Evolutionary conservation across 2,797 vertebrate species (phyloP).

Genomic region (Trichosurus vulpecula): DNA sequence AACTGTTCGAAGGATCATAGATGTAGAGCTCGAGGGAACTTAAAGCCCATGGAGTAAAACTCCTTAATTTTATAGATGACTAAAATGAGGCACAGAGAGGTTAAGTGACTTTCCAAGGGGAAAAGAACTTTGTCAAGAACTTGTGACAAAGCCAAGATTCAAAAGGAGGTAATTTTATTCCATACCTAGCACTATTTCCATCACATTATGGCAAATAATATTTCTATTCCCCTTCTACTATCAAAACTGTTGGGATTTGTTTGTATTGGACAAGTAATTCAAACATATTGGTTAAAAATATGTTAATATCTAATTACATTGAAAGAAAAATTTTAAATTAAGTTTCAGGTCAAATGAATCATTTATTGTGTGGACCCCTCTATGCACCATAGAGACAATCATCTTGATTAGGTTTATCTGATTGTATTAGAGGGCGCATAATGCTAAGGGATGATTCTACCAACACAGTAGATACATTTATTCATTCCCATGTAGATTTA

Average conservation of each 20-base stretch:
- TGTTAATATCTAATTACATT: not conserved
- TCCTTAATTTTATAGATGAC: not conserved
- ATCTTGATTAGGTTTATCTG: not conserved
- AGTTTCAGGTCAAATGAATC: not conserved
- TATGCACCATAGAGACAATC: not conserved
- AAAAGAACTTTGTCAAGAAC: not conserved
- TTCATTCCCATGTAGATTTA: not conserved
- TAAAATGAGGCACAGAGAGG: not conserved
- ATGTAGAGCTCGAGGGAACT: not conserved
- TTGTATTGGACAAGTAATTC: not conserved
- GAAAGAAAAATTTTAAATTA: not conserved
- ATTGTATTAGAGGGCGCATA: not conserved
- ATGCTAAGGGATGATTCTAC: not conserved
- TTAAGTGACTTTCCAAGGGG: not conserved
- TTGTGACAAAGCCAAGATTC: not conserved
- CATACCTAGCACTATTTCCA: not conserved
- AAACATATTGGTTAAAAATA: not conserved
- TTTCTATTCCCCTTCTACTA: not conserved
- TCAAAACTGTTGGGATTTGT: not conserved
- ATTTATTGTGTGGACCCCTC: not conserved
- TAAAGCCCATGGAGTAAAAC: not conserved
- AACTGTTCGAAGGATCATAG: not conserved
- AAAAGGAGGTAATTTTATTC: not conserved
- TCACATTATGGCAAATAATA: not conserved
- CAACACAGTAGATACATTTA: not conserved